Conservation (phyloP, 1,140 invertebrate species). For the Littorina saxatilis region DNA sequence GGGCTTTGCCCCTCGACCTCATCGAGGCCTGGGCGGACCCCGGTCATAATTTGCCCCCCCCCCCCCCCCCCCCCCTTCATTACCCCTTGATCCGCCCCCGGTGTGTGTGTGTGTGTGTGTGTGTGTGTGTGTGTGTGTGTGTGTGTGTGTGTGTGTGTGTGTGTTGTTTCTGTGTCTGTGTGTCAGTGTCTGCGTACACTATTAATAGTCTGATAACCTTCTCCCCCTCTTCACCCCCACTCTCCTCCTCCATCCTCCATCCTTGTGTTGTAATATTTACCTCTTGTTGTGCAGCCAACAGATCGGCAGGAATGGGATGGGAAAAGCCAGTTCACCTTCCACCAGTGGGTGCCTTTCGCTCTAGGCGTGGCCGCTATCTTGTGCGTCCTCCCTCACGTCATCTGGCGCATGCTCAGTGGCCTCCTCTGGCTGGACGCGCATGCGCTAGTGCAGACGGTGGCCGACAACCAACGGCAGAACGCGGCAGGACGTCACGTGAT, state of each 20-base stretch:
- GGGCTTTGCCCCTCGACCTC: too few species aligned
- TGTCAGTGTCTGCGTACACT: too few species aligned
- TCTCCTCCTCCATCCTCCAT: neutral
- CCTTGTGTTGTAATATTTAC: too few species aligned
- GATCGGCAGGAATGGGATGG: neutral
- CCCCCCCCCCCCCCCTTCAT: too few species aligned
- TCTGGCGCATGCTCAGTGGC: conserved; percentile 23
- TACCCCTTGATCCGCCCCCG: too few species aligned
- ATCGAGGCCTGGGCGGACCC: too few species aligned
- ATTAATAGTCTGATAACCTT: neutral
- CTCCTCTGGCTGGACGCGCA: conserved; percentile 32
- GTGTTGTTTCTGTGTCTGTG: too few species aligned
- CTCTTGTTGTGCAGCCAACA: too few species aligned
- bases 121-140: too few species aligned
- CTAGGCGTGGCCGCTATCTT: conserved; percentile 9
- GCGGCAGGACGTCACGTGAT: conserved; percentile 12
- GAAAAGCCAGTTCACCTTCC: neutral
- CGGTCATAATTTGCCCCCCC: too few species aligned
- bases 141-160: too few species aligned
- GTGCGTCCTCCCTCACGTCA: conserved; percentile 19
- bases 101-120: too few species aligned
- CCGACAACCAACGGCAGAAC: conserved; percentile 24
- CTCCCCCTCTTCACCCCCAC: neutral
- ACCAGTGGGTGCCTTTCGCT: conserved; percentile 23
- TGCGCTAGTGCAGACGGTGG: neutral